Base-by-base conservation (phyloP, 2,888 invertebrate species). In the Eristalis pertinax region DNA sequence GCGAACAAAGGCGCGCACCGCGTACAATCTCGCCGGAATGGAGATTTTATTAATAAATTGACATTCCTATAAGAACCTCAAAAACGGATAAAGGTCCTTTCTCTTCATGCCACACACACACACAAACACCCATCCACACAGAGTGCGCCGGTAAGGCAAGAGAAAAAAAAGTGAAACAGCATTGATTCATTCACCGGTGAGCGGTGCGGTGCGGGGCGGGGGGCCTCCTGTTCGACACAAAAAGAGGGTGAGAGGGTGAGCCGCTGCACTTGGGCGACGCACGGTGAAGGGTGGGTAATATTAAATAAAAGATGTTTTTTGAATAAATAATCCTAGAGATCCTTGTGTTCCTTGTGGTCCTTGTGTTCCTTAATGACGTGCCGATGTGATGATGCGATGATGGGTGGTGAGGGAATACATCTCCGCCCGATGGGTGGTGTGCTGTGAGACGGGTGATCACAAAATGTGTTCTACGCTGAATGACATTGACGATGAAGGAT, bases 401-500 rank as follows among this genome's bases (percentile, higher is more conserved):
- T 60, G 60, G 60, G 15, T 60, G 22, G 26, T 60, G 60, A 60
- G 60, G 60, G 26, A 24, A 22, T 24, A 19, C 19, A 26, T 26
- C 26, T 2, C 2, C 26, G n/a, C 19, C 19, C 13, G 60, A 60
- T 60, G 60, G 13, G 26, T 26, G 56, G 64, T 32, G 29, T 29
- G 32, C 8, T 32, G 22, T 75, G 24, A 62, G 78, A 50, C 4
- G 50, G 50, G n/a, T 63, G 70, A 56, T 22, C n/a, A n/a, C n/a
- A n/a, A n/a, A n/a, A n/a, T n/a, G 65, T 35, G 70, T 60, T 24
- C 65, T 56, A 24, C 58, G 24, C 29, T 29, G 24, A 67, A 63
- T 79, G 78, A 79, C 75, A 50, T 86, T 86, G 82, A 86, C 74
- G 82, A 82, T 75, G 86, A 86, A 86, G 74, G 86, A 86, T 86